phyloP scores from a whole-genome alignment of 2,797 vertebrate genomes.

The Anabacerthia variegaticeps region DNA sequence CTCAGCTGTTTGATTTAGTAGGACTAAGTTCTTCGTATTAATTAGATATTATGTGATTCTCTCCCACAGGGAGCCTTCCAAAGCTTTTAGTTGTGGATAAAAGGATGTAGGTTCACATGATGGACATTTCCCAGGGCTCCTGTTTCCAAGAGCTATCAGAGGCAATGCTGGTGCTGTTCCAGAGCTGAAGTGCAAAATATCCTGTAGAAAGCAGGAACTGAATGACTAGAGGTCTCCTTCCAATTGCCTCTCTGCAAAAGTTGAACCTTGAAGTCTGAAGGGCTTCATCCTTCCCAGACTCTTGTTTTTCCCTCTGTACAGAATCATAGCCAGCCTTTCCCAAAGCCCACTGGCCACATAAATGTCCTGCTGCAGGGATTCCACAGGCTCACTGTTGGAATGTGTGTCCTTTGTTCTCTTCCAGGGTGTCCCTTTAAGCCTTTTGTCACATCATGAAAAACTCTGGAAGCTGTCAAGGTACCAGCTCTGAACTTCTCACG shows the following conservation, averaged over 20 bases:
- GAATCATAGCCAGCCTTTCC: background rate
- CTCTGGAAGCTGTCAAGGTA: rapidly evolving
- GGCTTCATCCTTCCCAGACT: background rate
- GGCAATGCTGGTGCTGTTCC: background rate
- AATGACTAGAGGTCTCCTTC: background rate
- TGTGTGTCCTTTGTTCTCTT: rapidly evolving
- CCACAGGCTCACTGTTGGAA: background rate
- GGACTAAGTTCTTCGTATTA: background rate
- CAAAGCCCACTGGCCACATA: background rate
- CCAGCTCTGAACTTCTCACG: background rate
- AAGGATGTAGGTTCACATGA: background rate
- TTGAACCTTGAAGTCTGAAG: background rate
- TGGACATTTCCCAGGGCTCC: background rate
- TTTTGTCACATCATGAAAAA: background rate
- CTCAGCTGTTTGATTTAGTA: background rate
- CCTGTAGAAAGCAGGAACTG: background rate
- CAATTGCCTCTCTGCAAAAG: background rate
- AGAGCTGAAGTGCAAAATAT: background rate
- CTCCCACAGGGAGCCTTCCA: background rate
- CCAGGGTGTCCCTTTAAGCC: background rate
- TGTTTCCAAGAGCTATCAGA: background rate
- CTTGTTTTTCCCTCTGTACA: background rate
- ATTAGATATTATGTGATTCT: background rate
- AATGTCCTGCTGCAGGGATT: background rate
- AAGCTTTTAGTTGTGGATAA: background rate